Evolutionary conservation across 2,113 vertebrate genomes (phyloP).

Genomic region (Scolopax mira): DNA sequence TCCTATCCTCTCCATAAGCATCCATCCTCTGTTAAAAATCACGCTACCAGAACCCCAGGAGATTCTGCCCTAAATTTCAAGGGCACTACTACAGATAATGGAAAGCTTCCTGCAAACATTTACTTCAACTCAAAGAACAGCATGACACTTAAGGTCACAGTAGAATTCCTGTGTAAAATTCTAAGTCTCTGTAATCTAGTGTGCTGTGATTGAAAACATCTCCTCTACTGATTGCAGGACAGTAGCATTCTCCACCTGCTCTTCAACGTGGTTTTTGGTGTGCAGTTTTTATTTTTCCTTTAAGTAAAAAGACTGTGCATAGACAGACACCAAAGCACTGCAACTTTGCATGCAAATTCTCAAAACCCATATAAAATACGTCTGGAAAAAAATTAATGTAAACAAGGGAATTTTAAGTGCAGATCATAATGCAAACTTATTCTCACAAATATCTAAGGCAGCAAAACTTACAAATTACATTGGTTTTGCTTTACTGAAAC

Average conservation of each 20-base stretch:
- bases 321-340: background rate
- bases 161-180: background rate
- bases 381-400: background rate
- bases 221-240: background rate
- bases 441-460: background rate
- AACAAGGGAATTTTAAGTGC: background rate
- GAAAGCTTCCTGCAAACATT: background rate
- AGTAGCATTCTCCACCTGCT: background rate
- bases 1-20: background rate
- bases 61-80: background rate
- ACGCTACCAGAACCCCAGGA: background rate
- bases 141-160: background rate
- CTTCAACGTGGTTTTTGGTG: background rate
- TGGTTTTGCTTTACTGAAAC: background rate
- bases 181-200: background rate
- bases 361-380: background rate
- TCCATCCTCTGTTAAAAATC: background rate
- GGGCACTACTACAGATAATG: background rate
- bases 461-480: background rate
- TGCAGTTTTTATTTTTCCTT: background rate
- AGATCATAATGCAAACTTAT: background rate
- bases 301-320: background rate
- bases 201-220: background rate
- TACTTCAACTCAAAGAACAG: background rate
- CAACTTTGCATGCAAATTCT: background rate